Conservation (phyloP, 2,113 vertebrate genomes). For the Atherinomorus stipes region DNA sequence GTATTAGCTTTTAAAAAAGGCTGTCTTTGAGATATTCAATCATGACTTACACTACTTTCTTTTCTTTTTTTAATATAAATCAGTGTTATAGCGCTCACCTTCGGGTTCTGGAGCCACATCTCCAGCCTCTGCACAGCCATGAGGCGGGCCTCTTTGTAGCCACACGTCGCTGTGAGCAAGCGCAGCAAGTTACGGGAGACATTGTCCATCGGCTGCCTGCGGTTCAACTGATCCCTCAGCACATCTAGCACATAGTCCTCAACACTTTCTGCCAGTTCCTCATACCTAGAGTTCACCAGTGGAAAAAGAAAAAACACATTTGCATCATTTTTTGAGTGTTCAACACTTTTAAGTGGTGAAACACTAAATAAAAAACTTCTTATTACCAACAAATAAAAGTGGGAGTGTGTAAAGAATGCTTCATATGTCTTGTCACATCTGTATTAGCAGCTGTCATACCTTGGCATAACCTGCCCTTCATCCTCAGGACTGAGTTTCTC, state of each 20-base stretch:
- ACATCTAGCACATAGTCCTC: slow-evolving; percentile 97
- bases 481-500: slow-evolving; percentile 98
- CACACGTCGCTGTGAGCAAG: slow-evolving; percentile 93
- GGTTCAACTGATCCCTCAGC: slow-evolving; percentile 94
- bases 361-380: not conserved
- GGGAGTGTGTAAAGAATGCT: not conserved
- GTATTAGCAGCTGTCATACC: slow-evolving; percentile 77
- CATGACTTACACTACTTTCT: no score
- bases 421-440: not conserved
- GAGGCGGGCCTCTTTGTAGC: slow-evolving; percentile 94
- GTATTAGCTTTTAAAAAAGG: not conserved
- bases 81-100: slow-evolving; percentile 79
- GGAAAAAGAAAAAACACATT: slow-evolving; percentile 1
- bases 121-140: slow-evolving; percentile 96
- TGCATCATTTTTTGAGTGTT: not conserved
- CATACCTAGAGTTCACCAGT: slow-evolving; percentile 85
- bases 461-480: slow-evolving; percentile 95
- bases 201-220: slow-evolving; percentile 97
- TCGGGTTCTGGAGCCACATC: slow-evolving; percentile 99
- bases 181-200: slow-evolving; percentile 96
- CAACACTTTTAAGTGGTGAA: not conserved
- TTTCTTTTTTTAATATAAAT: not conserved
- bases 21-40: not conserved
- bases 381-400: not conserved
- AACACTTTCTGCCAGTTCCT: slow-evolving; percentile 94